Evolutionary conservation across 2,113 vertebrate species (phyloP), one percentile per base, ranked within the genome.

Genomic region (Corvus hawaiiensis): DNA sequence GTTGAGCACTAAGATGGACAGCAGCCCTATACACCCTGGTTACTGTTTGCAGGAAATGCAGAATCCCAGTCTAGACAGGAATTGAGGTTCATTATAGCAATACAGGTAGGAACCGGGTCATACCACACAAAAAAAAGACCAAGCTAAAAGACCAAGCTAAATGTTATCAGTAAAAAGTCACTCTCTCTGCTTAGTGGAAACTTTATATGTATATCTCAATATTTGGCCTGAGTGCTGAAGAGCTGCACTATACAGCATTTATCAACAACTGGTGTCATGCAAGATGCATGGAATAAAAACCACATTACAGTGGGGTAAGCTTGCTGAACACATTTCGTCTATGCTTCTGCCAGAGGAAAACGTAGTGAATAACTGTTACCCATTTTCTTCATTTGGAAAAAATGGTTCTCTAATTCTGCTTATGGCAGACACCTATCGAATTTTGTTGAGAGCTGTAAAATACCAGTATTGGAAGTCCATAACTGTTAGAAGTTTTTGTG

Each of bases 401-500:
- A 54, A 84, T 14, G 44, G 74, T 85, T 68, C n/a, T 87, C 43
- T 80, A 93, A 92, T 94, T 96, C 75, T 93, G 52, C 58, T 51
- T 91, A 80, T 15, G 18, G 73, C 74, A 93, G 39, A 92, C n/a
- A 94, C 43, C 86, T 96, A 89, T 73, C 6, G 72, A 51, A 93
- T 88, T 79, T 91, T 93, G 83, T 37, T 84, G 44, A 61, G 27
- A 94, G 30, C 43, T 91, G 58, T 93, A 94, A 96, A 94, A 80
- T 91, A 82, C 17, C 90, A 52, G 39, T 81, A 69, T 54, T 91
- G 90, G 96, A 97, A 93, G 52, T 93, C 81, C 87, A 77, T 76
- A 89, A 91, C 91, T 89, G 48, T 74, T 96, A 89, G 80, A 83
- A 87, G 59, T 14, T 94, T 90, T 92, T 97, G 71, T 90, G 33